Conservation (phyloP, 2,888 invertebrate species). For the Apantesis nais region DNA sequence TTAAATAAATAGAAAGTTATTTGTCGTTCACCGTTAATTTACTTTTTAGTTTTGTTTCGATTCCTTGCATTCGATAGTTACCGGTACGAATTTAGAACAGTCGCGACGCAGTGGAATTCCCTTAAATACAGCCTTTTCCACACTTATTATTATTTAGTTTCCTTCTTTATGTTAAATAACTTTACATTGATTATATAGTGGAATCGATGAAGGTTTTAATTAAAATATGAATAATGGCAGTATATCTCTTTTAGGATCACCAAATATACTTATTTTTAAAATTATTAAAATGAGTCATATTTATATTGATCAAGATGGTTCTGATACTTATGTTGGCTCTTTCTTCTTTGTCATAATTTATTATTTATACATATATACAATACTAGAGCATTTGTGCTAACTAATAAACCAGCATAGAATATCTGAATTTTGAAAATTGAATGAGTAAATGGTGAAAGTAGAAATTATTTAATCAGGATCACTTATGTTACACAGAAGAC, state of each 20-base stretch:
- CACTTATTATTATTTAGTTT: background rate
- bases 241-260: too few relatives aligned
- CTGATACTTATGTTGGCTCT: too few relatives aligned
- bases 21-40: background rate
- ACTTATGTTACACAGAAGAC: background rate
- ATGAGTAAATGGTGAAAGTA: background rate
- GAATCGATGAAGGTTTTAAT: background rate
- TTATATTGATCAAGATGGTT: too few relatives aligned
- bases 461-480: background rate
- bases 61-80: background rate
- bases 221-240: background rate
- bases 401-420: too few relatives aligned
- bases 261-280: too few relatives aligned
- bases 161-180: background rate
- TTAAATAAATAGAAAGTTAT: constrained; percentile 7
- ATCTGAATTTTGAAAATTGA: background rate
- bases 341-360: too few relatives aligned
- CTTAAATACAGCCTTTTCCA: background rate
- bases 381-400: too few relatives aligned
- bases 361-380: too few relatives aligned
- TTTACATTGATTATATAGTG: background rate
- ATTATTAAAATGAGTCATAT: too few relatives aligned
- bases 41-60: background rate
- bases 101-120: too few relatives aligned
- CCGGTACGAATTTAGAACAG: too few relatives aligned